Percentiles rank a stretch among this genome's conserved stretches.
Conservation (phyloP, 2,113 vertebrate species). For the Dicaeum eximium region DNA sequence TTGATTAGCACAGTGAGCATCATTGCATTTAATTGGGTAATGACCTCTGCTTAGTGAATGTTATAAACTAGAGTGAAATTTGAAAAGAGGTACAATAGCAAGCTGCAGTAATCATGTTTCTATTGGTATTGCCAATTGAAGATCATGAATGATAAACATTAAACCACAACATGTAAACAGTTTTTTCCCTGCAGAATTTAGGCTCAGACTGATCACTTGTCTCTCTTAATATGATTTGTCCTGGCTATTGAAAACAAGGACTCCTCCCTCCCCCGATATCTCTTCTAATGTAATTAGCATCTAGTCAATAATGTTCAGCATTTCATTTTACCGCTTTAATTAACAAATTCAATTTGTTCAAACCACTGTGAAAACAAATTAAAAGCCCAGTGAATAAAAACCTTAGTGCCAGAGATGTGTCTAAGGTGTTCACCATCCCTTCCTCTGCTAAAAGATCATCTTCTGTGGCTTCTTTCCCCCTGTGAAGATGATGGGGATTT, state of each 20-base stretch:
- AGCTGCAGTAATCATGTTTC: constrained; percentile 67
- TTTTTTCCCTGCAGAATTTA: constrained; percentile 74
- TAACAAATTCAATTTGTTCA: constrained; percentile 99
- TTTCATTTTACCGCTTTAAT: constrained; percentile 99
- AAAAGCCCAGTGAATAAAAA: constrained; percentile 93
- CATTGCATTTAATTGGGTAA: constrained; percentile 65
- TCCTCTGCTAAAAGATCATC: constrained; percentile 66
- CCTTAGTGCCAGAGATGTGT: constrained; percentile 81
- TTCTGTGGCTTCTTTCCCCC: neutral
- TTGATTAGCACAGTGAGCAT: constrained; percentile 62
- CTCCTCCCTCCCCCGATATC: constrained; percentile 80
- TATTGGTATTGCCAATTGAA: constrained; percentile 66
- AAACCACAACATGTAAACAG: constrained; percentile 69
- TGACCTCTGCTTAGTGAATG: constrained; percentile 64
- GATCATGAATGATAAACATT: constrained; percentile 71
- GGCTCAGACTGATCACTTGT: constrained; percentile 74
- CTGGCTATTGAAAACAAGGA: constrained; percentile 86
- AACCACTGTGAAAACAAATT: constrained; percentile 99
- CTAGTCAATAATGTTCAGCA: constrained; percentile 99
- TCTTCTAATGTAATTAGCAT: constrained; percentile 98
- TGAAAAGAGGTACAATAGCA: constrained; percentile 59
- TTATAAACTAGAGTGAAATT: constrained; percentile 59
- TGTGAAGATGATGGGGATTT: neutral
- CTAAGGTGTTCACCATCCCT: constrained; percentile 86
- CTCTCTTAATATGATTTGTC: constrained; percentile 92